Evolutionary conservation across 2,888 invertebrate genomes (phyloP), one percentile per base, ranked within the genome.

Genomic region (Heterodera filipjevi): DNA sequence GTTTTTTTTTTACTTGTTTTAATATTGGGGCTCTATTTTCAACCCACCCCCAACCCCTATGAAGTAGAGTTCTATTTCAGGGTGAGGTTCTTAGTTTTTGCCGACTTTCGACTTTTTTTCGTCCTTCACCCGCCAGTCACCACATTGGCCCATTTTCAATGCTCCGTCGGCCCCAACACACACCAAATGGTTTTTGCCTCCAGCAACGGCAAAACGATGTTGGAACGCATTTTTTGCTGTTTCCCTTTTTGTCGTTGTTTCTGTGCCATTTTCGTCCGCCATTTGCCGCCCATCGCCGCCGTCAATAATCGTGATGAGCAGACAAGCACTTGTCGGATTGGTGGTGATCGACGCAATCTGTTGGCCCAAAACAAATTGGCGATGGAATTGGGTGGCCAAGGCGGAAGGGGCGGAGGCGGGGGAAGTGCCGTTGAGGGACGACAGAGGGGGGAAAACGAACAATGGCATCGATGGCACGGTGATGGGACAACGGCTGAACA

Each of bases 401-500:
- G 22, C 33, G 68, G 68, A 64, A n/a, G 30, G 10, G 8, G 30
- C n/a, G 33, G 30, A 3, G 16, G 44, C n/a, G 8, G 1, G 64
- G 12, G 66, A 27, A 27, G 10, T 59, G 49, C 49, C 49, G 49
- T 49, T 19, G 14, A 19, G 3, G 19, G 49, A 49, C 2, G 19
- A 49, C 44, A 59, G 44, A 49, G 3, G 66, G 22, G 76, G 72
- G 64, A 85, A 85, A 32, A 85, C 59, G 46, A 78, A 85, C 35
- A 86, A 71, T 16, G 77, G 80, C 70, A 86, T 82, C 14, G 73
- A 79, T 3, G 81, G 66, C 30, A 32, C 74, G 32, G 83, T 77
- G 30, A 85, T 81, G 22, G 85, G 86, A 71, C 85, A 85, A 0
- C 82, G 81, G 27, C 84, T 85, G 66, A 59, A 84, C n/a, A n/a